A percentile compares a stretch with the other conserved stretches of the same genome.
phyloP scores from a whole-genome alignment of 2,797 vertebrate genomes.

The Cacajao melanocephalus region DNA sequence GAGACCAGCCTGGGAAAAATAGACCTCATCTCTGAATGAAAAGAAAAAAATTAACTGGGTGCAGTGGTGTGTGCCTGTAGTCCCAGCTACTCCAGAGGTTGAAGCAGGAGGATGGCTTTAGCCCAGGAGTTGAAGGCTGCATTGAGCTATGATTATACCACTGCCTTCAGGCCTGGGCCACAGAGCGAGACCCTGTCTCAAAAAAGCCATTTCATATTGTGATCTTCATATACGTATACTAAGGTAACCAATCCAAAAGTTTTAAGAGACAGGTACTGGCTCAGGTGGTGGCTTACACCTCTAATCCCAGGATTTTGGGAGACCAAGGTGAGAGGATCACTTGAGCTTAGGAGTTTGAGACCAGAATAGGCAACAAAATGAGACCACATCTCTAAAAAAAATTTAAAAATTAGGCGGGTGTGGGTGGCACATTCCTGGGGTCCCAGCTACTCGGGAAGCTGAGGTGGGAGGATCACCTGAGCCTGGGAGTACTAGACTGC shows the following conservation, averaged over 20 bases:
- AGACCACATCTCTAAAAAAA: neutral
- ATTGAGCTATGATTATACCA: neutral
- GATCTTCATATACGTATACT: neutral
- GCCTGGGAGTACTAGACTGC: neutral
- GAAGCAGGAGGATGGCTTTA: neutral
- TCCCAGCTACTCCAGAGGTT: neutral
- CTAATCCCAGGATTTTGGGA: neutral
- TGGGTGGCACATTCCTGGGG: neutral
- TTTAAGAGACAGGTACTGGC: neutral
- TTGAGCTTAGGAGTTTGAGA: neutral
- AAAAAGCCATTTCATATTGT: neutral
- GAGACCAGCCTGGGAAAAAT: neutral
- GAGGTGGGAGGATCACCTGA: neutral
- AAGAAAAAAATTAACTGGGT: neutral
- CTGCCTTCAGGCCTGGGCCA: neutral
- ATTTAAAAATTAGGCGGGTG: neutral
- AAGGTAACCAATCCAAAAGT: neutral
- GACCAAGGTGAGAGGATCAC: neutral
- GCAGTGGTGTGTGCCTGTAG: neutral
- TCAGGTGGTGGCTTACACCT: neutral
- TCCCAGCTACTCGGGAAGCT: neutral
- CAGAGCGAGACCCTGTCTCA: neutral
- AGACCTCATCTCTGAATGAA: neutral
- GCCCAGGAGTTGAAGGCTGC: neutral
- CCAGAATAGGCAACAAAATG: neutral